phyloP scores from a whole-genome alignment of 2,113 vertebrate species.

The Chionodraco myersi region DNA sequence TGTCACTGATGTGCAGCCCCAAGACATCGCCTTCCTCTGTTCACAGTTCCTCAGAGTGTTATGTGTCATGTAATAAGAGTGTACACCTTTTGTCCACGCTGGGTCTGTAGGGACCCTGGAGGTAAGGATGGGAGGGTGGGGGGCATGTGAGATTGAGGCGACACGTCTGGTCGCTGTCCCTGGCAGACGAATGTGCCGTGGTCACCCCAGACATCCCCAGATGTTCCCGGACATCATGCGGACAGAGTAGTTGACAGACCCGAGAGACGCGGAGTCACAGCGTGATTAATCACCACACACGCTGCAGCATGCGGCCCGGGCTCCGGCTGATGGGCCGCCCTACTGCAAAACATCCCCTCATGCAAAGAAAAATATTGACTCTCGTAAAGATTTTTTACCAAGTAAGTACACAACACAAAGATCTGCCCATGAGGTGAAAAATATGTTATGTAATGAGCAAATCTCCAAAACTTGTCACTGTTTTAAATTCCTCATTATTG shows the following conservation, averaged over 20 bases:
- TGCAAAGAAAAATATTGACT: conserved; percentile 24
- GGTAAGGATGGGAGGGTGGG: background rate
- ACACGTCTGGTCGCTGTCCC: conserved; percentile 72
- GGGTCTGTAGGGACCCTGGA: conserved; percentile 62
- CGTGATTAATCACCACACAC: conserved; percentile 82
- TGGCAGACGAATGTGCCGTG: conserved; percentile 65
- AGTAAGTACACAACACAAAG: background rate
- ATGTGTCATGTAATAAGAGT: conserved; percentile 73
- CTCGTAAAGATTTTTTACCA: background rate
- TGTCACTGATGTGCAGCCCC: conserved; percentile 74
- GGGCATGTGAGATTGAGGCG: conserved; percentile 60
- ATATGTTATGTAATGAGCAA: background rate
- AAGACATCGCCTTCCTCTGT: conserved; percentile 61
- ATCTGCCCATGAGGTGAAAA: background rate
- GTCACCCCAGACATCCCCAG: conserved; percentile 69
- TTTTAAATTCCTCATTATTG: no score
- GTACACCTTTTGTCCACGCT: conserved; percentile 62
- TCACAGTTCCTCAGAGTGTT: conserved; percentile 70
- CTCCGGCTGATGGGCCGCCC: conserved; percentile 33
- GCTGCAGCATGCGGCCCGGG: conserved; percentile 43
- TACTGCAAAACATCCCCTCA: conserved; percentile 26
- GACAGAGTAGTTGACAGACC: conserved; percentile 72
- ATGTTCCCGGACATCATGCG: conserved; percentile 74
- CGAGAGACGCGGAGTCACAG: conserved; percentile 72
- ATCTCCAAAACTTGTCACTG: background rate